These are phyloP conservation scores for Eupristina koningsbergeri DNA, from an alignment of 1,140 invertebrate genomes.

Conservation along the genomic window DNA sequence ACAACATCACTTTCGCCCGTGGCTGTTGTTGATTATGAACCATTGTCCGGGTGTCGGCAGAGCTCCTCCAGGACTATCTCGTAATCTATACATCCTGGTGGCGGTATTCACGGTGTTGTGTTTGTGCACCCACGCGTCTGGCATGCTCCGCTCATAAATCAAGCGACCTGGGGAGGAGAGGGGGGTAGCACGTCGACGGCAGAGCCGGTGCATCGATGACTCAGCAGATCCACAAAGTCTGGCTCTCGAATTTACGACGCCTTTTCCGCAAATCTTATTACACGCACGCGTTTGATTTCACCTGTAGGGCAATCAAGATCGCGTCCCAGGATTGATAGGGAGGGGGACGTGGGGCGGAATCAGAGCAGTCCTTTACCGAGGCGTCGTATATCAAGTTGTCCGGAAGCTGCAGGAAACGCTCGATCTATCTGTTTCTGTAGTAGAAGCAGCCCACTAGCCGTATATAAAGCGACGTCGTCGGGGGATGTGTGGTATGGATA, in stretches of 20 bases:
- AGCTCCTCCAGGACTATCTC: slow-evolving; percentile 53
- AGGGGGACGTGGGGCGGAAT: no score
- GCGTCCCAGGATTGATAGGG: no score
- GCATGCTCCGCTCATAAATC: slow-evolving; percentile 67
- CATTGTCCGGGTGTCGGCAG: background rate
- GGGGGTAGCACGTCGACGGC: slow-evolving; percentile 1
- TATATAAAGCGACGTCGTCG: no score
- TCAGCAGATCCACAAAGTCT: slow-evolving; percentile 9
- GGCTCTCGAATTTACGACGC: background rate
- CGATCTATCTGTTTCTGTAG: slow-evolving; percentile 22
- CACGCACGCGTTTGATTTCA: no score
- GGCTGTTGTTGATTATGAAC: slow-evolving; percentile 64
- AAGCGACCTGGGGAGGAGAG: slow-evolving; percentile 63
- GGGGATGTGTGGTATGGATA: background rate
- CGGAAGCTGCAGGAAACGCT: slow-evolving; percentile 20
- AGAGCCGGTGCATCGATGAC: background rate
- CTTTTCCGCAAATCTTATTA: no score
- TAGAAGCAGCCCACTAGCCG: background rate
- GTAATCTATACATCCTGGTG: slow-evolving; percentile 66
- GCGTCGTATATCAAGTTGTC: slow-evolving; percentile 39
- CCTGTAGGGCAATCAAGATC: no score
- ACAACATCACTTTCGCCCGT: background rate
- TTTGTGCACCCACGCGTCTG: background rate
- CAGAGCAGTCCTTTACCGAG: background rate
- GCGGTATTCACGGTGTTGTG: background rate